Conservation (phyloP, 37 sponge, comb jelly and placozoan genomes). For the Ephydatia muelleri region DNA sequence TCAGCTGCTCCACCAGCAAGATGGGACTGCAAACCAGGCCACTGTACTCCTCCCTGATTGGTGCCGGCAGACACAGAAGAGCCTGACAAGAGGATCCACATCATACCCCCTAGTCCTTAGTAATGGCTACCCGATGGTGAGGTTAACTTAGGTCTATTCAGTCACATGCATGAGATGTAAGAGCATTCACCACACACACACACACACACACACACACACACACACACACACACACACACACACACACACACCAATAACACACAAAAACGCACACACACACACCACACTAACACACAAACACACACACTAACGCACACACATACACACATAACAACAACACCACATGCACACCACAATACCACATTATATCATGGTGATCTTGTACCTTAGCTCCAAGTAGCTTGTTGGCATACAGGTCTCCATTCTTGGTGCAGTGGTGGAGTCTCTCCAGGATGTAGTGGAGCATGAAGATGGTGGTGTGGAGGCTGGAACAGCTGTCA, state of each 20-base stretch:
- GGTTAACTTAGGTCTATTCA: too few species aligned
- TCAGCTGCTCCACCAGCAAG: slow-evolving; percentile 84
- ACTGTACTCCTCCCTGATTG: slow-evolving; percentile 36
- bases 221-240: slow-evolving; percentile 18
- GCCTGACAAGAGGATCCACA: slow-evolving; percentile 39
- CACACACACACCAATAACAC: slow-evolving; percentile 17
- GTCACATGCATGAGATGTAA: too few species aligned
- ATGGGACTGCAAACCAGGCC: slow-evolving; percentile 53
- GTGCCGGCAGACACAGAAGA: slow-evolving; percentile 63
- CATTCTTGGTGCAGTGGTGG: neutral
- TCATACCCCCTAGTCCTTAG: too few species aligned
- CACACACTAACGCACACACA: too few species aligned
- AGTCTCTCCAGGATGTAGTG: slow-evolving; percentile 47
- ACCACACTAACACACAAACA: too few species aligned
- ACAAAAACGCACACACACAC: slow-evolving; percentile 13
- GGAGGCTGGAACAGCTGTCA: slow-evolving; percentile 4
- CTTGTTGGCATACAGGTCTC: slow-evolving; percentile 30
- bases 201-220: slow-evolving; percentile 25
- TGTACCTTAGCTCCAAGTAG: slow-evolving; percentile 62
- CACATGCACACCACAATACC: too few species aligned
- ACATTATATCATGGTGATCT: neutral
- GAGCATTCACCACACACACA: too few species aligned
- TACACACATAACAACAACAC: too few species aligned
- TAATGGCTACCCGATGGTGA: too few species aligned
- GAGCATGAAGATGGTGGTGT: slow-evolving; percentile 55